Evolutionary conservation across 2,797 vertebrate genomes (phyloP).

Genomic region (Sitta carolinensis): DNA sequence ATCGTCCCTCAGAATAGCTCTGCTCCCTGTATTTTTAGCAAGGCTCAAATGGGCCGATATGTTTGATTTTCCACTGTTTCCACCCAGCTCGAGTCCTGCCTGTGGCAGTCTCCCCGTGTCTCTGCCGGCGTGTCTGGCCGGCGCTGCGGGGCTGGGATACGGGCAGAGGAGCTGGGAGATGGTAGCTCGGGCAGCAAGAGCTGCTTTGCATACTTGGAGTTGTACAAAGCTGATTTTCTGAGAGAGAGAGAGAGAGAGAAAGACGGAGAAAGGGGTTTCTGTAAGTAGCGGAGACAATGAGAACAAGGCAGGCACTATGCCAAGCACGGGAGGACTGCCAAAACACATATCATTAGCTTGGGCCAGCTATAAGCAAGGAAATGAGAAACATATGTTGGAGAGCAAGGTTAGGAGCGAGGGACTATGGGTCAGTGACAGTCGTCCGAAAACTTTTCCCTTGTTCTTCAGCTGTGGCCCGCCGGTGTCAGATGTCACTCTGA

Average conservation of each 20-base stretch:
- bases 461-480: conserved; percentile 78
- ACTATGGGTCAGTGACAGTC: conserved; percentile 81
- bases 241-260: conserved; percentile 64
- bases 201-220: conserved; percentile 79
- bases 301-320: conserved; percentile 83
- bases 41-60: conserved; percentile 88
- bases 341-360: conserved; percentile 82
- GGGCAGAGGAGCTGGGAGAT: conserved; percentile 62
- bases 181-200: conserved; percentile 69
- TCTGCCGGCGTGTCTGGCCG: conserved; percentile 66
- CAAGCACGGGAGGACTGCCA: conserved; percentile 79
- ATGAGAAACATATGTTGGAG: conserved; percentile 84
- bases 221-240: conserved; percentile 77
- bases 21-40: conserved; percentile 94
- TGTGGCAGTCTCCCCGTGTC: conserved; percentile 50
- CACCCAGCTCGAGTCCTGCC: conserved; percentile 82
- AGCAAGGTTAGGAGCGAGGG: conserved; percentile 80
- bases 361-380: conserved; percentile 84
- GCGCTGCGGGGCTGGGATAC: not conserved
- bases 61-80: conserved; percentile 97
- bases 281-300: conserved; percentile 84
- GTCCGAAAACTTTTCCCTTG: conserved; percentile 79
- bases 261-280: conserved; percentile 78
- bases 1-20: conserved; percentile 87
- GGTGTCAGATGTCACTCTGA: conserved; percentile 82